These are phyloP conservation scores for Platycercus adscitus DNA, from an alignment of 2,113 vertebrate genomes.

Conservation along the genomic window DNA sequence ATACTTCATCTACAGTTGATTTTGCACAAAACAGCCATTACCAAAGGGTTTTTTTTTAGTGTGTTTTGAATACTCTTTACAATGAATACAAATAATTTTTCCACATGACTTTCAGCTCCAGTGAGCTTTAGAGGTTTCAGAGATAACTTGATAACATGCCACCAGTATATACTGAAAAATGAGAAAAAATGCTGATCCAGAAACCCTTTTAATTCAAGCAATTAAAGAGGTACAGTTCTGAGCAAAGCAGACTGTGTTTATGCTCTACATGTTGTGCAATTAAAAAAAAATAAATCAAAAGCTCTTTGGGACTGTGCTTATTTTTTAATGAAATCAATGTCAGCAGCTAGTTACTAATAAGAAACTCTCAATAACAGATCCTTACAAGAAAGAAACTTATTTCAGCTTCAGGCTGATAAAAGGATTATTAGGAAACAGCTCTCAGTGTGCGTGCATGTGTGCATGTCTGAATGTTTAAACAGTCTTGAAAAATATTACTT, in stretches of 20 bases:
- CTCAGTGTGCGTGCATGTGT: background rate
- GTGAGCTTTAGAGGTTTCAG: background rate
- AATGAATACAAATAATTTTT: background rate
- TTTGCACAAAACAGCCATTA: background rate
- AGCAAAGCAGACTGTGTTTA: background rate
- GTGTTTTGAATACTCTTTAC: background rate
- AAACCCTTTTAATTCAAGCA: slow-evolving; percentile 13
- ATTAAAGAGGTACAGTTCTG: background rate
- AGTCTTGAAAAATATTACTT: background rate
- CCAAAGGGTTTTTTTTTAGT: background rate
- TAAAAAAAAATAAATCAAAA: slow-evolving; percentile 36
- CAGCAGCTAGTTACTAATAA: slow-evolving; percentile 40
- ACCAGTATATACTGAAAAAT: background rate
- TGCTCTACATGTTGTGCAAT: background rate
- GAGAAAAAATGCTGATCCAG: background rate
- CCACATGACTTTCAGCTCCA: background rate
- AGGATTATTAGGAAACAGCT: slow-evolving; percentile 30
- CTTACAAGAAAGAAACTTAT: slow-evolving; percentile 19
- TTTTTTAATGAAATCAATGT: slow-evolving; percentile 52
- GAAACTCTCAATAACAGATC: slow-evolving; percentile 30
- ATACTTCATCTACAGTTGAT: background rate
- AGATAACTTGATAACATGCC: background rate
- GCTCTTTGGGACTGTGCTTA: background rate
- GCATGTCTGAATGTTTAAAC: background rate
- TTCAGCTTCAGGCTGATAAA: slow-evolving; percentile 43